Conservation (phyloP, 2,113 vertebrate genomes). For the Oxyura jamaicensis region DNA sequence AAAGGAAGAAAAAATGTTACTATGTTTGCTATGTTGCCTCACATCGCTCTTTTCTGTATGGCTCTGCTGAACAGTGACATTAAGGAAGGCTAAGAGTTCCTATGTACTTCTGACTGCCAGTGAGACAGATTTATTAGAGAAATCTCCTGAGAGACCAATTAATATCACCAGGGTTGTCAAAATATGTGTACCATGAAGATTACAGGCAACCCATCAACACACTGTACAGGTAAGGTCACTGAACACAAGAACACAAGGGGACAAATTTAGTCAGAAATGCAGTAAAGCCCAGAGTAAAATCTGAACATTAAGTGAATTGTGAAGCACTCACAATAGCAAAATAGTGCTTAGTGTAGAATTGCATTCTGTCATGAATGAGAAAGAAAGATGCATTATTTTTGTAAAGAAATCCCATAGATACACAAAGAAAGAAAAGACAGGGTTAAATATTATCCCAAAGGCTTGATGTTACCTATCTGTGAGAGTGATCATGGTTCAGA, state of each 20-base stretch:
- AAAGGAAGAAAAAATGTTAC: not conserved
- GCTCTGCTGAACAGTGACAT: conserved; percentile 11
- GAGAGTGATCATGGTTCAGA: not conserved
- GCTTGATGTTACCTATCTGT: not conserved
- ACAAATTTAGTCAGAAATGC: not conserved
- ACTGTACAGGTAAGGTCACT: conserved; percentile 42
- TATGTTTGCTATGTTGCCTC: not conserved
- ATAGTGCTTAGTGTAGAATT: not conserved
- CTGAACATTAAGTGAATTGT: not conserved
- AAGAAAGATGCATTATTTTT: not conserved
- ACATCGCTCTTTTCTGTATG: not conserved
- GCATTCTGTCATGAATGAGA: not conserved
- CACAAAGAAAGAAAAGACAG: not conserved
- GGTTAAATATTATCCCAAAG: not conserved
- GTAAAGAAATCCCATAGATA: not conserved
- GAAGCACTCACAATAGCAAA: not conserved
- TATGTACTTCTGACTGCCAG: conserved; percentile 5
- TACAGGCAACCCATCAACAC: not conserved
- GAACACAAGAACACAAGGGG: conserved; percentile 4
- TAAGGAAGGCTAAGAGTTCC: conserved; percentile 12
- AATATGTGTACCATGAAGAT: conserved; percentile 57
- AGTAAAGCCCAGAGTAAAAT: not conserved
- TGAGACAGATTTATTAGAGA: conserved; percentile 45
- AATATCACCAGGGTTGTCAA: conserved; percentile 59
- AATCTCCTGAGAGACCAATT: conserved; percentile 68